Evolutionary conservation across 1,140 invertebrate genomes (phyloP).

Genomic region (Drosophila bifasciata): DNA sequence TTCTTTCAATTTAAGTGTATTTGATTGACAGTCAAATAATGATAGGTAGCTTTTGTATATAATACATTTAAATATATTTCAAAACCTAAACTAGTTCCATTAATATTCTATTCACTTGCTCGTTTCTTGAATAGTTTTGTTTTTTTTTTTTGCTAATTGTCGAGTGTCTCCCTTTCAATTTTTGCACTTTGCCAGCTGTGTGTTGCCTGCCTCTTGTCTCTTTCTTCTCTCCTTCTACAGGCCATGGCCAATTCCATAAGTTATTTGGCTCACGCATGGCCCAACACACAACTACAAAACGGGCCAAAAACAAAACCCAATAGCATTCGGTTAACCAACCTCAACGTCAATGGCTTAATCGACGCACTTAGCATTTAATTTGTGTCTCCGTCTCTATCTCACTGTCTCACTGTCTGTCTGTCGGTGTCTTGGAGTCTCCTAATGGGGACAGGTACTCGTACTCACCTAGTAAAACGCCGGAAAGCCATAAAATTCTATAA

Average conservation of each 20-base stretch:
- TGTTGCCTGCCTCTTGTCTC: conserved; percentile 4
- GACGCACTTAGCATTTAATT: conserved; percentile 78
- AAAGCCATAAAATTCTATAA: conserved; percentile 84
- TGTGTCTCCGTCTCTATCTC: conserved; percentile 43
- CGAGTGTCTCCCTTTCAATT: conserved; percentile 26
- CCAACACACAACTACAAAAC: conserved; percentile 27
- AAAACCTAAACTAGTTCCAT: too few relatives aligned
- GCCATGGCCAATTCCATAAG: conserved; percentile 51
- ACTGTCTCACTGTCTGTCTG: background rate
- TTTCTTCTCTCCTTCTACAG: conserved; percentile 24
- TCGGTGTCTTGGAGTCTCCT: conserved; percentile 20
- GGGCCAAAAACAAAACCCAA: conserved; percentile 8
- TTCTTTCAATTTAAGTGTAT: too few relatives aligned
- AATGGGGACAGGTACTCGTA: conserved; percentile 62
- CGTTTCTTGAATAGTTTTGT: background rate
- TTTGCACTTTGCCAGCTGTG: conserved; percentile 3
- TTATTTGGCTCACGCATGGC: conserved; percentile 72
- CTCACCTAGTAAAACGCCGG: conserved; percentile 83
- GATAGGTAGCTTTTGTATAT: too few relatives aligned
- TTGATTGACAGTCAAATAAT: too few relatives aligned
- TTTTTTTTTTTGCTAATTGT: background rate
- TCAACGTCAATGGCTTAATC: conserved; percentile 61
- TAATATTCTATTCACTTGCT: background rate
- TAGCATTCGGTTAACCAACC: conserved; percentile 30
- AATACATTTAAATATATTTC: background rate